Evolutionary conservation across 35 echinoderm and acorn worm species (phyloP), one percentile per base, ranked within the genome.

Genomic region (Diadema setosum): DNA sequence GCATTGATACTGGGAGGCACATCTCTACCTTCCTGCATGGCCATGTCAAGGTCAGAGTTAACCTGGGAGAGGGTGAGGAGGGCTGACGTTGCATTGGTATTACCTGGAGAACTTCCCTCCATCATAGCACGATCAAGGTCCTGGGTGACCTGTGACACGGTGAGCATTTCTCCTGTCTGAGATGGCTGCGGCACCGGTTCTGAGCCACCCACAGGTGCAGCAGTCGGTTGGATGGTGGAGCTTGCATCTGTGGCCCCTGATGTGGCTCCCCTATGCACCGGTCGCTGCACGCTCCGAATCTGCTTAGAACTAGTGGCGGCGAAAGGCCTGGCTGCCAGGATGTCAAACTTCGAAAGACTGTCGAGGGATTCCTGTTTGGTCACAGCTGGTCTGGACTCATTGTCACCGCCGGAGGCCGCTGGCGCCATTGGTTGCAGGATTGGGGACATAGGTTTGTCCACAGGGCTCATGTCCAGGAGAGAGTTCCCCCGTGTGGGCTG

Each of bases 121-220:
- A 78, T 34, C 27, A 96, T 42, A 30, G 89, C 94, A 50, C 86
- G 81, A 59, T 96, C 94, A 57, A 96, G 81, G 35, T 96, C 94
- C 74, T 88, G 85, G 45, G 45, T 92, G 21, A 96, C 80, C 36
- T 96, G 89, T 31, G 81, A 81, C 16, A 91, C 52, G 8, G 94
- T 96, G 30, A 96, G 58, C 4, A 96, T 65, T 42, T 58, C 85
- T 46, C n/a, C 59, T 32, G 33, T 52, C 45, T 23, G 9, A 17
- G 42, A 50, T 26, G 17, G 23, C 32, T 24, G 21, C 25, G 12
- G 26, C 18, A 61, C 18, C 41, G 73, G 39, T 36, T 78, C 73
- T 78, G 73, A 78, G 73, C 73, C 73, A 35, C 73, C 73, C 1
- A 36, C 24, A 6, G 40, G 14, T 16, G 73, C 73, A 78, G 73